Evolutionary conservation across 2,113 vertebrate genomes (phyloP).

Genomic region (Odocoileus virginianus): DNA sequence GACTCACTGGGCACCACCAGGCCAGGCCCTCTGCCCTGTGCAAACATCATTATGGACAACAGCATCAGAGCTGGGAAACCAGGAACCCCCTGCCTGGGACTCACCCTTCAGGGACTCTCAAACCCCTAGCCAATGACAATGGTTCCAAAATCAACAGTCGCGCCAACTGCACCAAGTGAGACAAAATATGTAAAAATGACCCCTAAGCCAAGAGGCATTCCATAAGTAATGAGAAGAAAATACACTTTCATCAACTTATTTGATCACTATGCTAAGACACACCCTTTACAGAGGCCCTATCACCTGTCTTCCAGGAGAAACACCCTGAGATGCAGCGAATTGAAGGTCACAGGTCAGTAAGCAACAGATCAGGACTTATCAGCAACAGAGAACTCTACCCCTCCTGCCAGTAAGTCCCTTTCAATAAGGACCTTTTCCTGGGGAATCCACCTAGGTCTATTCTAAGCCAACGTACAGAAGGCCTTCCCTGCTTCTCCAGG

Average conservation of each 20-base stretch:
- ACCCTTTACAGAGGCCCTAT: not conserved
- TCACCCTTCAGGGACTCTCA: not conserved
- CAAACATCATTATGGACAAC: not conserved
- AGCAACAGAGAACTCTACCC: not conserved
- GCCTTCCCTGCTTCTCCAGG: not conserved
- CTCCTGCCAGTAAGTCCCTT: not conserved
- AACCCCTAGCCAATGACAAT: not conserved
- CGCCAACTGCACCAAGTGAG: not conserved
- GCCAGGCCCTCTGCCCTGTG: not conserved
- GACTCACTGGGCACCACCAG: not conserved
- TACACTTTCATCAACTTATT: not conserved
- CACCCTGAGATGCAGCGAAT: not conserved
- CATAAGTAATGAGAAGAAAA: not conserved
- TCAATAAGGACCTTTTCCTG: not conserved
- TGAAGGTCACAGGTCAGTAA: not conserved
- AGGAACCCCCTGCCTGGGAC: not conserved
- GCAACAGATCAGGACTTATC: not conserved
- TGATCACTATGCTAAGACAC: not conserved
- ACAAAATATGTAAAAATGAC: not conserved
- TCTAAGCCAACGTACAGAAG: not conserved
- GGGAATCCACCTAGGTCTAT: not conserved
- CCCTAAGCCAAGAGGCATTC: not conserved
- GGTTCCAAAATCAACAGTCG: not conserved
- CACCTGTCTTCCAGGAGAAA: not conserved
- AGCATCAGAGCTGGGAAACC: not conserved